A percentile compares a stretch with the other conserved stretches of the same genome.
Evolutionary conservation across 2,888 invertebrate species (phyloP).

Genomic region (Stenurella melanura): DNA sequence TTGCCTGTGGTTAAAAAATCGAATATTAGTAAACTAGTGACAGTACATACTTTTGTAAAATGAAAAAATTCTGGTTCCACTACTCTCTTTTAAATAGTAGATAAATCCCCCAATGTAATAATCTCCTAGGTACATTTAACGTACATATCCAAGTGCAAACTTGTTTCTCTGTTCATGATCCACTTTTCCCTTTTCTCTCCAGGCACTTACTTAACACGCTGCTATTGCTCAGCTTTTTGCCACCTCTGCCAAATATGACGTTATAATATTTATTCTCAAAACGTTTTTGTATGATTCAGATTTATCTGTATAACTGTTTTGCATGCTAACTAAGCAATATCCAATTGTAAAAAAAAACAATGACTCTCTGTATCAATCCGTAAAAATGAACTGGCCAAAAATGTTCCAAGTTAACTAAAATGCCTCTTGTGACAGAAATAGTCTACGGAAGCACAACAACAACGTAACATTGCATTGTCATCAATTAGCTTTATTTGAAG

Average conservation of each 20-base stretch:
- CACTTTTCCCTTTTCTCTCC: neutral
- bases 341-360: no score
- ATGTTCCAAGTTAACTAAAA: no score
- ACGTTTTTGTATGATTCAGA: neutral
- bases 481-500: no score
- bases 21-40: no score
- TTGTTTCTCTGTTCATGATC: neutral
- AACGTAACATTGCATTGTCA: no score
- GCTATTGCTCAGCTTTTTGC: constrained; percentile 12
- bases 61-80: neutral
- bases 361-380: no score
- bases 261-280: neutral
- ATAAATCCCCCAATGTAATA: neutral
- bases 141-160: neutral
- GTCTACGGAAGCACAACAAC: no score
- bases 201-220: constrained; percentile 8
- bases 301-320: neutral
- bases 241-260: constrained; percentile 12
- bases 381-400: no score
- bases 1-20: no score
- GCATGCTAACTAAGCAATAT: neutral
- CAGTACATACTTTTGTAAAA: neutral
- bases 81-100: neutral
- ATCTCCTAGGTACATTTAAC: neutral
- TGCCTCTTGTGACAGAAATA: no score